Evolutionary conservation across 2,888 invertebrate genomes (phyloP).

Genomic region (Macrosoma leucophasiata): DNA sequence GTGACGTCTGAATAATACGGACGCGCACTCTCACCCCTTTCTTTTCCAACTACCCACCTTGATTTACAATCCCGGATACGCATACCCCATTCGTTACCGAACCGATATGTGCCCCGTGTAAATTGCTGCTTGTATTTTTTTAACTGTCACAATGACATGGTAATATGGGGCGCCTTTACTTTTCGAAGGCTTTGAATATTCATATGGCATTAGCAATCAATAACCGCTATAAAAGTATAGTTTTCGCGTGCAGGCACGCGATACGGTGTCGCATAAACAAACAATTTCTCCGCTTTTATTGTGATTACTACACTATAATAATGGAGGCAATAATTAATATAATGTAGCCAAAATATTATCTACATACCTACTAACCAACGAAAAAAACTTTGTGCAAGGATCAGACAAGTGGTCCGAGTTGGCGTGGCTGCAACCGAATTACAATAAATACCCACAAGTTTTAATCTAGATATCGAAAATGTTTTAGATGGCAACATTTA

Average conservation of each 20-base stretch:
- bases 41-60: conserved; percentile 69
- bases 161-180: conserved; percentile 72
- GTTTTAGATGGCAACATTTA: too few relatives aligned
- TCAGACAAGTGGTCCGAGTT: too few relatives aligned
- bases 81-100: conserved; percentile 50
- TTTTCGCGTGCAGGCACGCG: conserved; percentile 74
- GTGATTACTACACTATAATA: too few relatives aligned
- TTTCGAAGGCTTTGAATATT: conserved; percentile 72
- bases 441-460: too few relatives aligned
- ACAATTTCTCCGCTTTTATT: conserved; percentile 68
- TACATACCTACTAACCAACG: too few relatives aligned
- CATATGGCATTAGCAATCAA: conserved; percentile 73
- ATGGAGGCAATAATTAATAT: too few relatives aligned
- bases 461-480: too few relatives aligned
- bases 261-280: conserved; percentile 72
- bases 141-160: conserved; percentile 71
- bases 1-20: conserved; percentile 70
- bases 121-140: conserved; percentile 59
- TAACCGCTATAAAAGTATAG: conserved; percentile 69
- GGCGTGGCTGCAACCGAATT: too few relatives aligned
- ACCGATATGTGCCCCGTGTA: conserved; percentile 52
- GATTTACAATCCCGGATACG: conserved; percentile 70
- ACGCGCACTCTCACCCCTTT: conserved; percentile 71
- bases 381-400: too few relatives aligned
- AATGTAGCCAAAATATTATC: too few relatives aligned